Base-by-base conservation (phyloP, 2,113 vertebrate genomes). In the Lagenorhynchus albirostris region DNA sequence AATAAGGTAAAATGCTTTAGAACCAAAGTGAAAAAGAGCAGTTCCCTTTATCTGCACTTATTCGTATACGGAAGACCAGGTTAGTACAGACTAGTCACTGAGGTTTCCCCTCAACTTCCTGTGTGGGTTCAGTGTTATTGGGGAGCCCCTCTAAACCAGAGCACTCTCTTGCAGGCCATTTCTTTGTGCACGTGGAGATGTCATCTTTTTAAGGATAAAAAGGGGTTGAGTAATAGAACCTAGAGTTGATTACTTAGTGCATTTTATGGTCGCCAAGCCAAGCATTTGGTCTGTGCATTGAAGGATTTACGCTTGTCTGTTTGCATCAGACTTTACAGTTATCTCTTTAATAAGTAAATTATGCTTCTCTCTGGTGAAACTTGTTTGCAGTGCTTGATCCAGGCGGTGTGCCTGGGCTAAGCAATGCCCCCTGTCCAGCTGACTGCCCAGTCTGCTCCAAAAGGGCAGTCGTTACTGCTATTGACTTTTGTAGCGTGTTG, bases 271-370 rank as follows among this genome's bases (percentile, higher is more conserved):
- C 83, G 50, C 86, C 95, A 97, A 96, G 84, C 77, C 36, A 62
- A 89, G 96, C 81, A 92, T 97, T 92, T 97, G 95, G 98, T 91
- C 79, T 98, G 73, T 90, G 33, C 44, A 41, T 73, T 79, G 95
- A 89, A 98, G 97, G 96, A 1, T 9, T 97, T 97, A 97, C 0
- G 15, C 97, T 97, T 98, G 98, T 98, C 97, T 97, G 85, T 98
- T 97, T 96, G 67, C 88, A 95, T 98, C 97, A 97, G 97, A 94
- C 83, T 98, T 97, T 95, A 97, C 95, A 96, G 89, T 91, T 96
- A 25, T 97, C 81, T 97, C 97, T 98, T 96, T 98, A 96, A 94
- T 97, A 96, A 4, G 93, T 68, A 96, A 98, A 95, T 96, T 95
- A 93, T 86, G 55, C 95, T 87, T 23, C 95, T 95, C 81, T 84